Percentiles rank a stretch among this genome's conserved stretches.
Evolutionary conservation across 2,113 vertebrate genomes (phyloP).

Genomic region (Steatornis caripensis): DNA sequence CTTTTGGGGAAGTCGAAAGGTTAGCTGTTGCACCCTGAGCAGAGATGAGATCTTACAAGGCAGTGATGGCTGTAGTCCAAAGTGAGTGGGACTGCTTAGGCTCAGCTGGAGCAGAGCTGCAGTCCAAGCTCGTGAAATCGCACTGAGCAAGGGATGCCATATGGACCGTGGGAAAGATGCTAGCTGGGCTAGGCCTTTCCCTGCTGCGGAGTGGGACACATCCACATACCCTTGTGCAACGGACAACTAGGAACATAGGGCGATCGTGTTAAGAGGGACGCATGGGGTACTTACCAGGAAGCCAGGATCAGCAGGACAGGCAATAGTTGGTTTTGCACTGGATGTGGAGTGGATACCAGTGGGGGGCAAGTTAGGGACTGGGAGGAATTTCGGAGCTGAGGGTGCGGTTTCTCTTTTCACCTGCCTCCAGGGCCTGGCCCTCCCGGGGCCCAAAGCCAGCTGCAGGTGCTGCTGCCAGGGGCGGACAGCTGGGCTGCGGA

Average conservation of each 20-base stretch:
- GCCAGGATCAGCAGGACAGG: not conserved
- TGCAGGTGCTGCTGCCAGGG: not conserved
- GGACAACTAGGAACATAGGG: not conserved
- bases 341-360: not conserved
- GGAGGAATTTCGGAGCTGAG: not conserved
- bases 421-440: not conserved
- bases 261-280: not conserved
- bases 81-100: not conserved
- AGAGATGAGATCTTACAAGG: not conserved
- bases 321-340: not conserved
- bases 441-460: not conserved
- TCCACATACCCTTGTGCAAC: fast-evolving
- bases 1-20: not conserved
- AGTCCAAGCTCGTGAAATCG: not conserved
- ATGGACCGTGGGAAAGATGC: too few relatives aligned
- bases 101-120: not conserved
- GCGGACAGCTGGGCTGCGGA: not conserved
- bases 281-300: not conserved
- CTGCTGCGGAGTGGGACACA: not conserved
- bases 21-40: not conserved
- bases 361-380: too few relatives aligned
- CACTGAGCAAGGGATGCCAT: not conserved
- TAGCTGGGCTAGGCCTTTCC: not conserved
- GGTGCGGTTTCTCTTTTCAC: not conserved
- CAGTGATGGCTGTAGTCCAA: not conserved